Evolutionary conservation across 2,888 invertebrate genomes (phyloP).

Genomic region (Athalia cordata): DNA sequence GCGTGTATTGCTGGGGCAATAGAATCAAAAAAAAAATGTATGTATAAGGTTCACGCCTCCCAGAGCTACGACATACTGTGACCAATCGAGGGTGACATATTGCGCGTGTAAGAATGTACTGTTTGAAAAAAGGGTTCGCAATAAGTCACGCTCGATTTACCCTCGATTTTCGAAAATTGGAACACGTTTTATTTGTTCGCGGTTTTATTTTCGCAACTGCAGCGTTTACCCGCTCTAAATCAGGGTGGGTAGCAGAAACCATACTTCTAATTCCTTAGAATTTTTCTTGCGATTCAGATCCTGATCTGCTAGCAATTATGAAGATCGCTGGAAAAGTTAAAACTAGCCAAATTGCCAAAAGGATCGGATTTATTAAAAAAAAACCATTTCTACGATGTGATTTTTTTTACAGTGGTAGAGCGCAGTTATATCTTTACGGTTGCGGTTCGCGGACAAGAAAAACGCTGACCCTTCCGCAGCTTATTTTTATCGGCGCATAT

Average conservation of each 20-base stretch:
- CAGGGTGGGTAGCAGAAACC: no score
- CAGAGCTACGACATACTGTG: slow-evolving; percentile 55
- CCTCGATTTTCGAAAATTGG: slow-evolving; percentile 23
- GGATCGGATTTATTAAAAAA: no score
- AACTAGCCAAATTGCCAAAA: no score
- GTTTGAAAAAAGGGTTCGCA: slow-evolving; percentile 46
- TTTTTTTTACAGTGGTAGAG: no score
- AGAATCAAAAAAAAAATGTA: slow-evolving; percentile 23
- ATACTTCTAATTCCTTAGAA: no score
- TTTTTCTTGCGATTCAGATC: no score
- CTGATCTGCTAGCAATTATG: no score
- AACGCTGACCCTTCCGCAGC: not conserved
- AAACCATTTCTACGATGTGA: no score
- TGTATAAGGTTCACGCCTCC: slow-evolving; percentile 34
- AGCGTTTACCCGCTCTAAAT: not conserved
- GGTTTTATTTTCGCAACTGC: slow-evolving; percentile 5
- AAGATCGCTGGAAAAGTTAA: no score
- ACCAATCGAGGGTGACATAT: slow-evolving; percentile 51
- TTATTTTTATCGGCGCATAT: not conserved
- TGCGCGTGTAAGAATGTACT: slow-evolving; percentile 32
- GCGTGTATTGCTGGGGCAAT: slow-evolving; percentile 11
- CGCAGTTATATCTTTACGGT: no score
- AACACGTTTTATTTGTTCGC: slow-evolving; percentile 10
- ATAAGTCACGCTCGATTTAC: slow-evolving; percentile 39
- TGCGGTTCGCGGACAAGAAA: not conserved